Percentiles rank a stretch among this genome's conserved stretches.
These are phyloP conservation scores for Arion vulgaris DNA, from an alignment of 1,140 invertebrate species.

Conservation along the genomic window DNA sequence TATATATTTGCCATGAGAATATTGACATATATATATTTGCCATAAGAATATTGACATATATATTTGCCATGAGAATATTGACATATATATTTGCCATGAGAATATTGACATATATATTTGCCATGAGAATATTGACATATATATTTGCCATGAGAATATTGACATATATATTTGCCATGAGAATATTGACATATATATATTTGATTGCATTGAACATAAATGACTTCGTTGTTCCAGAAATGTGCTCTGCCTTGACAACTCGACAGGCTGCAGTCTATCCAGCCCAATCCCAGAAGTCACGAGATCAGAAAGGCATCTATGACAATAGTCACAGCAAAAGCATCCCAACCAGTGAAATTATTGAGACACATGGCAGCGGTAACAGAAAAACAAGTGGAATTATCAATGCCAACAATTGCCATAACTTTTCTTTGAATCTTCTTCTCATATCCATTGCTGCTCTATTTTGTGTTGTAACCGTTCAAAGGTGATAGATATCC, in stretches of 20 bases:
- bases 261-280: background rate
- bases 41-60: no score
- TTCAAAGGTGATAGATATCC: background rate
- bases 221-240: constrained; percentile 5
- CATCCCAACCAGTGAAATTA: background rate
- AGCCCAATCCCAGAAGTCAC: constrained; percentile 26
- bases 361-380: background rate
- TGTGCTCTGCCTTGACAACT: background rate
- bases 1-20: no score
- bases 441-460: background rate
- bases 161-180: no score
- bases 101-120: no score
- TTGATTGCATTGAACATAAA: no score
- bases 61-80: no score
- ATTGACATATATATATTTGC: no score
- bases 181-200: no score
- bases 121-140: no score
- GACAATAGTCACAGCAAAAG: constrained; percentile 5
- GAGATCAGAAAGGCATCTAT: constrained; percentile 15
- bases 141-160: no score
- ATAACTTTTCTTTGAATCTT: background rate
- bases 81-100: no score
- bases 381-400: background rate
- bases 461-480: background rate
- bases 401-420: background rate